A percentile compares a stretch with the other conserved stretches of the same genome.
These are phyloP conservation scores for Macrotus californicus DNA, from an alignment of 2,113 vertebrate genomes.

Conservation along the genomic window DNA sequence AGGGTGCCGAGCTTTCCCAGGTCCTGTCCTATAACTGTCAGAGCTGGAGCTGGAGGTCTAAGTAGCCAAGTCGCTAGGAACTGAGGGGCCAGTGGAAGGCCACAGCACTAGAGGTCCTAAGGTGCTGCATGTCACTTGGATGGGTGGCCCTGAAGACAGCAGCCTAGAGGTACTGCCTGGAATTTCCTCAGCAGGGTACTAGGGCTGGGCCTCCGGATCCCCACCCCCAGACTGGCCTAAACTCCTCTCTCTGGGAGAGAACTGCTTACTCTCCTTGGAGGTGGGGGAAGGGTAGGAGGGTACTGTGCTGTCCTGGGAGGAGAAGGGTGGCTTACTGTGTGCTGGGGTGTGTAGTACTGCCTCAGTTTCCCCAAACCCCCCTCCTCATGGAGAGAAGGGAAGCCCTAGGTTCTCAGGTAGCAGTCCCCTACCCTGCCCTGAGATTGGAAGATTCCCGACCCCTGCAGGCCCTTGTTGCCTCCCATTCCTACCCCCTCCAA, in stretches of 20 bases:
- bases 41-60: neutral
- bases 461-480: neutral
- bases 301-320: constrained; percentile 12
- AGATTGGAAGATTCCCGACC: neutral
- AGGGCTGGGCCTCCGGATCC: constrained; percentile 59
- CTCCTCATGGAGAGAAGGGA: neutral
- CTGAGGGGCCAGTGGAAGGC: neutral
- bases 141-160: constrained; percentile 45
- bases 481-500: neutral
- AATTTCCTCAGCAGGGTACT: constrained; percentile 63
- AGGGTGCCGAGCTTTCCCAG: neutral
- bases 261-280: constrained; percentile 32
- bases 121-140: neutral
- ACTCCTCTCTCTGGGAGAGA: constrained; percentile 39
- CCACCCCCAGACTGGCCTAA: constrained; percentile 59
- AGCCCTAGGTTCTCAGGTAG: neutral
- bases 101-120: neutral
- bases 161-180: constrained; percentile 64
- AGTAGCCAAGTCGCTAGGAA: neutral
- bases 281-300: constrained; percentile 55
- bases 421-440: neutral
- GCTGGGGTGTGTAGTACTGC: neutral
- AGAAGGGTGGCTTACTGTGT: constrained; percentile 41
- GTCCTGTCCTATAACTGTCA: neutral
- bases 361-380: neutral